Percentiles rank a stretch among this genome's conserved stretches.
phyloP scores from a whole-genome alignment of 2,888 invertebrate species.

The Malacosoma neustria region DNA sequence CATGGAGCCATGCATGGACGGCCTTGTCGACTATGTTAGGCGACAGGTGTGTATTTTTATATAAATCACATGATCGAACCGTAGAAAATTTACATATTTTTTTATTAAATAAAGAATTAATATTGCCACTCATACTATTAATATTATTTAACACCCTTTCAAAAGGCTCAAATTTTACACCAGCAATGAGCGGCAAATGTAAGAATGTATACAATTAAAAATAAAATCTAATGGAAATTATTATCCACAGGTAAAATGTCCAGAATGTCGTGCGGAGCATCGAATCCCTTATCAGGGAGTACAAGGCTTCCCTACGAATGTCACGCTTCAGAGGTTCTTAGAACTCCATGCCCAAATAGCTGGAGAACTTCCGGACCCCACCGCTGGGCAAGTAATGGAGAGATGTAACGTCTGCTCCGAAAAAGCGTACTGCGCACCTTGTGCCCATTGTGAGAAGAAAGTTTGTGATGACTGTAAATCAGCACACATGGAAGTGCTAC shows the following conservation, averaged over 20 bases:
- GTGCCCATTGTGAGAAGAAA: constrained; percentile 97
- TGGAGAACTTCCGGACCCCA: constrained; percentile 92
- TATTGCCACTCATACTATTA: no score
- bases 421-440: constrained; percentile 90
- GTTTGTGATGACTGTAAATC: constrained; percentile 97
- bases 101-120: no score
- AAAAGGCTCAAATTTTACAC: no score
- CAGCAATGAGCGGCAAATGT: no score
- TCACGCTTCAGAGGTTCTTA: constrained; percentile 94
- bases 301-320: constrained; percentile 96
- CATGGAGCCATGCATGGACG: constrained; percentile 99
- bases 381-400: constrained; percentile 94
- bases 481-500: constrained; percentile 95
- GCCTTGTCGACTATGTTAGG: constrained; percentile 94
- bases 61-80: no score
- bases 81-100: no score
- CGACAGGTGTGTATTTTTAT: constrained; percentile 85
- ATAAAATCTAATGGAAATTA: no score
- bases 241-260: constrained; percentile 91
- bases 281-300: constrained; percentile 96
- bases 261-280: constrained; percentile 98
- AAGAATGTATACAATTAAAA: no score
- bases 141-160: no score
- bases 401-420: constrained; percentile 95
- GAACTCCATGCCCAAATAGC: constrained; percentile 95